Evolutionary conservation across 1,140 invertebrate genomes (phyloP), one percentile per base, ranked within the genome.

Genomic region (Brachionus asplanchnoidis): DNA sequence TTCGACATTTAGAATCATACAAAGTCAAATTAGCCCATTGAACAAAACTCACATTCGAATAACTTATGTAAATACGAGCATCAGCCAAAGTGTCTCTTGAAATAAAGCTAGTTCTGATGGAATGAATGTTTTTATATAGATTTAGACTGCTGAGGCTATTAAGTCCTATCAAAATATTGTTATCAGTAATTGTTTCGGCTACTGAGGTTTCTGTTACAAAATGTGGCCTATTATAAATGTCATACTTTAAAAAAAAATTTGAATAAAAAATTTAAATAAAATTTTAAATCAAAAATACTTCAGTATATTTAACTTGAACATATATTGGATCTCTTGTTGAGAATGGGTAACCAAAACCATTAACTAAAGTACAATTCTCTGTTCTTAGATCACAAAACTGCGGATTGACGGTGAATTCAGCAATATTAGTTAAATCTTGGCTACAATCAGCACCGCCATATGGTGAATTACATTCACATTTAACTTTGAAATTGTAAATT

Each of bases 391-490:
- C 79, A 60, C 79, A 82, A 60, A 20, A 65, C 6, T 28, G 7
- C 7, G 12, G n/a, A 56, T 46, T 36, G 11, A 82, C 11, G 1
- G 32, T 20, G 11, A 82, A 82, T 9, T 82, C 53, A 20, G 79
- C 9, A 26, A 82, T 44, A 17, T 82, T 32, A 4, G 53, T 23
- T 32, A 82, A 82, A 44, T 82, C 53, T 60, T 60, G 53, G 20
- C 79, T 82, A 65, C 79, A 82, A 66, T 82, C 79, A 65, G 17
- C 6, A 32, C 79, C 79, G 8, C 79, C 79, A 65, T 11, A 82
- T 12, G 32, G n/a, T 20, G 28, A 0, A 36, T 65, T 42, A 65
- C 79, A 82, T 20, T 40, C 40, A 65, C 79, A 82, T 42, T 44
- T 78, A 14, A 78, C 50, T 78, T 78, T 46, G 2, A 32, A 26